phyloP scores from a whole-genome alignment of 2,888 invertebrate species.

The Synergus japonicus region DNA sequence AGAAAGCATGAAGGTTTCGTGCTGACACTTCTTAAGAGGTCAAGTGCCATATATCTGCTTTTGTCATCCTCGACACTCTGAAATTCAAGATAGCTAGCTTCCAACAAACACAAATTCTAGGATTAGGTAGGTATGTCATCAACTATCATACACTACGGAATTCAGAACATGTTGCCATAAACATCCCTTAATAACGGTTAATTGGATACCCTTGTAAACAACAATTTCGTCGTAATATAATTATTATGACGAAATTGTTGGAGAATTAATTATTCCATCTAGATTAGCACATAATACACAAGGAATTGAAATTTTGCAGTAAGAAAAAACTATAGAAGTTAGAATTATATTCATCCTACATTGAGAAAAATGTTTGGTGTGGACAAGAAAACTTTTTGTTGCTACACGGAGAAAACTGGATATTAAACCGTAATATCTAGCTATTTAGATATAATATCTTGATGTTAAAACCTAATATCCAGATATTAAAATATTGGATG shows the following conservation, averaged over 20 bases:
- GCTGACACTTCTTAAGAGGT: constrained; percentile 23
- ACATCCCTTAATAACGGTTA: constrained; percentile 5
- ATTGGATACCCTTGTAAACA: constrained; percentile 11
- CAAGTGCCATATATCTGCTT: constrained; percentile 21
- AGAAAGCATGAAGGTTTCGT: constrained; percentile 14
- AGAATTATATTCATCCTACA: no score
- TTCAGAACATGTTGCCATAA: constrained; percentile 1
- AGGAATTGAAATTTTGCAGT: no score
- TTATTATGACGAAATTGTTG: neutral
- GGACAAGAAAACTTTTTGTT: no score
- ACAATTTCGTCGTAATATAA: neutral
- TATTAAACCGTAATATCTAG: no score
- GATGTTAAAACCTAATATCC: no score
- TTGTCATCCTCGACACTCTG: constrained; percentile 30
- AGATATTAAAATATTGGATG: no score
- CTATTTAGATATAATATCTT: no score
- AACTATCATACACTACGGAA: neutral
- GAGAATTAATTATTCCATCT: neutral
- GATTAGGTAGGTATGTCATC: constrained; percentile 6
- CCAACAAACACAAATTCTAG: constrained; percentile 6
- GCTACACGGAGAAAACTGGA: no score
- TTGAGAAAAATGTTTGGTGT: no score
- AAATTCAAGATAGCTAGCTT: constrained; percentile 32
- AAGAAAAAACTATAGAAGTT: no score
- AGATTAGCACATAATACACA: neutral